phyloP scores from a whole-genome alignment of 2,888 invertebrate species.

The Notodonta ziczac region DNA sequence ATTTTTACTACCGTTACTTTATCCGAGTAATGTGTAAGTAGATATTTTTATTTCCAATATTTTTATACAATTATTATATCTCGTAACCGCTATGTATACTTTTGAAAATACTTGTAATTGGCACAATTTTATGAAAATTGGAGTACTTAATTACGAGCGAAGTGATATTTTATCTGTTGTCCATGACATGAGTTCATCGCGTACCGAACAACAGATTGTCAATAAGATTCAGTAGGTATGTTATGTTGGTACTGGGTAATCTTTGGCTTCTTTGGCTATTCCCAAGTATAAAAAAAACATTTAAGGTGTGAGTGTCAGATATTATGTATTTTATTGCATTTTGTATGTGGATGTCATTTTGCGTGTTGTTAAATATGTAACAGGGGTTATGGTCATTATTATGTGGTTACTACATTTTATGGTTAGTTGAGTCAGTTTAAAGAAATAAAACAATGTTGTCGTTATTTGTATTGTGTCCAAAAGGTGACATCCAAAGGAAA shows the following conservation, averaged over 20 bases:
- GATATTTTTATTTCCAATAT: too few relatives aligned
- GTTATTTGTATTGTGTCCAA: too few relatives aligned
- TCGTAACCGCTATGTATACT: neutral
- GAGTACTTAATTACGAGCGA: conserved; percentile 51
- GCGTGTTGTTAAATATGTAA: too few relatives aligned
- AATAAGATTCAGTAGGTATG: conserved; percentile 67
- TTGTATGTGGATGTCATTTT: neutral
- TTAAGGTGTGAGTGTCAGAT: neutral
- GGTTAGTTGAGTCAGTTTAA: too few relatives aligned
- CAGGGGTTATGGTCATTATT: too few relatives aligned
- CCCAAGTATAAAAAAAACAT: neutral
- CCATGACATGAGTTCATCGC: conserved; percentile 78
- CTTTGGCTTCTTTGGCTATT: neutral
- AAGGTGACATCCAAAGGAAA: too few relatives aligned
- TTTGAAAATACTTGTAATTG: neutral
- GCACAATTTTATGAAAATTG: conserved; percentile 41
- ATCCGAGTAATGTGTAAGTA: too few relatives aligned
- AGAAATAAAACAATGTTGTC: too few relatives aligned
- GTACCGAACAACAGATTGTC: conserved; percentile 70
- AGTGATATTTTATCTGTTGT: conserved; percentile 64
- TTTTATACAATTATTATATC: too few relatives aligned
- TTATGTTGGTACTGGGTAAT: conserved; percentile 19
- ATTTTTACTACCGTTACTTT: too few relatives aligned
- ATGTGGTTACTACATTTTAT: too few relatives aligned
- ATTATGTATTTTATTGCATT: neutral